Evolutionary conservation across 2,888 invertebrate species (phyloP), one percentile per base, ranked within the genome.

Genomic region (Quadroppia sp.): DNA sequence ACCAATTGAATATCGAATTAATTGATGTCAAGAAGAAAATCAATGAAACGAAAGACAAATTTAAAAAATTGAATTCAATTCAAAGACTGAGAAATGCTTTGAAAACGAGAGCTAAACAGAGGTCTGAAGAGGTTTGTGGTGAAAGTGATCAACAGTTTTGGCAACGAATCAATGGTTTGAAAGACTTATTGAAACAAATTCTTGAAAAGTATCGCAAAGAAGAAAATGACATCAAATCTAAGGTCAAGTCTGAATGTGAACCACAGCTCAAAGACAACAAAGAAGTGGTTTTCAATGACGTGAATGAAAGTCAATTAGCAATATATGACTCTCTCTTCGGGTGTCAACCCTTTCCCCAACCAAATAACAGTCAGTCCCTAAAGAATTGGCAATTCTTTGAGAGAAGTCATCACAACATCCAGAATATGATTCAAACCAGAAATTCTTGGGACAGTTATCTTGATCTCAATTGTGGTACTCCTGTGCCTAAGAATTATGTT

Each of bases 351-450:
- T 42, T 69, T 25, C 69, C 40, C 2, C 40, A 69, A 64, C 36
- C 64, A 20, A 64, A 64, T 20, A 20, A 64, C 9, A 30, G 17
- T 2, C 17, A 40, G 9, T 64, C 64, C 15, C 64, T 64, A 1
- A 64, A 1, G 7, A 64, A 64, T 23, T 64, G 64, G 64, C 64
- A 36, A 15, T 64, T 20, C 69, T 69, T 45, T 17, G 45, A 42
- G 13, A 42, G 28, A 25, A 25, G 69, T 42, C 25, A 40, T 69
- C 69, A 69, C 1, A 69, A 23, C 17, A 42, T 69, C 20, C 42
- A 69, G 11, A 69, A 69, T 69, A 69, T 69, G 69, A 69, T 69
- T 45, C 17, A 25, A 36, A 42, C 28, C 7, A 42, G 69, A 17
- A 42, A 69, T 45, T 23, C 17, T 13, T 69, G 69, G 69, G 69